Base-by-base conservation (phyloP, 2,888 invertebrate species). In the Rapana venosa region DNA sequence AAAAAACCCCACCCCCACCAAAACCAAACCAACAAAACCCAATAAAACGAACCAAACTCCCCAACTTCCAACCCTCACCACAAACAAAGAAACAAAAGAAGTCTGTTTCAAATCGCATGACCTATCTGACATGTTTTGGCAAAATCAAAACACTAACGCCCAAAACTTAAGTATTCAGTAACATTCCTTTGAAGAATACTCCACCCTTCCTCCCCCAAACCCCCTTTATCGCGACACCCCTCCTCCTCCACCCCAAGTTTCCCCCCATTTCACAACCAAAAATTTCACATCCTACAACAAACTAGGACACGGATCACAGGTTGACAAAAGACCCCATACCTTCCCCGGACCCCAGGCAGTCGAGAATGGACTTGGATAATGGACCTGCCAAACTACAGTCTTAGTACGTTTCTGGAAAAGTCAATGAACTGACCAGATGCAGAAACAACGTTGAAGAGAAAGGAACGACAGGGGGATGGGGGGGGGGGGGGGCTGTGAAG, bases 291-390 rank as follows among this genome's bases (percentile, higher is more conserved):
- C 77, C 6, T 32, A 13, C 32, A 79, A 79, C 77, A 79, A 79
- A 79, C 15, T 1, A 26, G 77, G 77, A 79, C 77, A 32, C 77
- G 32, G 26, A n/a, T 61, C 74, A n/a, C 74, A n/a, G 32, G 32
- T 79, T 15, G 77, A 79, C 77, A 79, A 79, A 79, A 79, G 35
- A 35, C 15, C 77, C 77, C 20, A 32, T 15, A 13, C 2, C 32
- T 20, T 70, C 77, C 20, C 77, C 74, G 13, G 20, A 22, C 66
- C n/a, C 74, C 74, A 74, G 77, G 77, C 77, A 32, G n/a, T 8
- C 35, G 32, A 79, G 77, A 79, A 79, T 79, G 77, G 35, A 79
- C 77, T 79, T 79, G 26, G 11, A n/a, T 79, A 79, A 79, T 79
- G 77, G 32, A 79, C 32, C 20, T 13, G 20, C 32, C 74, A 22